Base-by-base conservation (phyloP, 1,140 invertebrate genomes). In the Zaprionus camerounensis region DNA sequence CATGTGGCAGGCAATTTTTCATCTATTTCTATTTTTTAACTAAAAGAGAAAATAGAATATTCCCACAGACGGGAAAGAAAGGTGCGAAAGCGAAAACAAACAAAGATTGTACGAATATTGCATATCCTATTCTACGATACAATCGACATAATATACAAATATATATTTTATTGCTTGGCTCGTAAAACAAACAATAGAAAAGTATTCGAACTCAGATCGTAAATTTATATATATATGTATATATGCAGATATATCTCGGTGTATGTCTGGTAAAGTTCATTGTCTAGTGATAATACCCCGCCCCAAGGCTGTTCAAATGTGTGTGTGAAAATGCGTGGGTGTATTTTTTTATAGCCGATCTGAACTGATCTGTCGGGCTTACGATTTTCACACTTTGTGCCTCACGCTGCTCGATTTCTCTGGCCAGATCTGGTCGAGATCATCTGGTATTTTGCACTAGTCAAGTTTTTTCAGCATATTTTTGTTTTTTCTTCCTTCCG, bases 241-340 rank as follows among this genome's bases (percentile, higher is more conserved):
- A 56, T n/a, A 9, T 9, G 7, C 5, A 51, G 11, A 28, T 56
- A n/a, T 56, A 56, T 17, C 7, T 28, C 12, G 7, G 26, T 56
- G 24, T 15, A 28, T 34, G 55, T 41, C 36, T 49, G 31, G 31
- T 13, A 64, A 71, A 75, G 68, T 75, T 75, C 59, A 58, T 64
- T 58, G 34, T 26, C 58, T 51, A 36, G 56, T 56, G 22, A 38
- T 31, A 51, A 24, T 31, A 49, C 44, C 36, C 46, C 51, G 31
- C 36, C 12, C 7, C 41, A 70, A 75, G 72, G 58, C 55, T 80
- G 68, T 73, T 67, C 55, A 69, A 69, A 72, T 58, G 57, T 59
- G 62, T 73, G 84, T 73, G 84, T 59, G 80, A 80, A 81, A 81
- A 41, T 41, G 71, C 69, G 84, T 88, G 78, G 84, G 84, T 26